Evolutionary conservation across 35 echinoderm and acorn worm species (phyloP).

Genomic region (Apostichopus californicus): DNA sequence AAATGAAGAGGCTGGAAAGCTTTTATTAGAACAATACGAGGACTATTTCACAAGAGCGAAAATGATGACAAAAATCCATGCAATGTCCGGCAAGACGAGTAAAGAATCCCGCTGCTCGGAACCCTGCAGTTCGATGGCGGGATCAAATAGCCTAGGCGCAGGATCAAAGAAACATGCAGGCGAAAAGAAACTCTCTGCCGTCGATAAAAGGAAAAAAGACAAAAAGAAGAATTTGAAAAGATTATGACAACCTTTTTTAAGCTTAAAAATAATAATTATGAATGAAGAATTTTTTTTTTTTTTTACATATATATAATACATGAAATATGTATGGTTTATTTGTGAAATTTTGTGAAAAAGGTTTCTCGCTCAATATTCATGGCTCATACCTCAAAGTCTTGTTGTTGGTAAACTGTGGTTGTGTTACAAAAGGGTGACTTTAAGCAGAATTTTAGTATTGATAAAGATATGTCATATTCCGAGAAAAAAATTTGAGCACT

Average conservation of each 20-base stretch:
- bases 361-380: too few species aligned
- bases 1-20: conserved; percentile 96
- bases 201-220: conserved; percentile 97
- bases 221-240: conserved; percentile 97
- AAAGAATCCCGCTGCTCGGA: conserved; percentile 82
- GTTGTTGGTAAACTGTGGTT: too few species aligned
- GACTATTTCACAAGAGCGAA: conserved; percentile 92
- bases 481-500: too few species aligned
- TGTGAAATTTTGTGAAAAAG: too few species aligned
- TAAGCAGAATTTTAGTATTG: too few species aligned
- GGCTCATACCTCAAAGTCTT: too few species aligned
- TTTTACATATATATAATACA: neutral
- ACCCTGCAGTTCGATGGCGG: conserved; percentile 63
- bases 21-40: conserved; percentile 96
- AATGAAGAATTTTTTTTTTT: neutral
- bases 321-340: neutral
- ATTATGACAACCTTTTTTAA: conserved; percentile 74
- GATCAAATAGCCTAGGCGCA: conserved; percentile 53
- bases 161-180: conserved; percentile 93
- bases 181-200: conserved; percentile 83
- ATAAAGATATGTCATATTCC: too few species aligned
- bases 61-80: conserved; percentile 99
- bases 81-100: conserved; percentile 63
- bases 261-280: neutral
- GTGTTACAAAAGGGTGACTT: too few species aligned